A percentile compares a stretch with the other conserved stretches of the same genome.
Evolutionary conservation across 2,113 vertebrate species (phyloP).

Genomic region (Chiloscyllium plagiosum): DNA sequence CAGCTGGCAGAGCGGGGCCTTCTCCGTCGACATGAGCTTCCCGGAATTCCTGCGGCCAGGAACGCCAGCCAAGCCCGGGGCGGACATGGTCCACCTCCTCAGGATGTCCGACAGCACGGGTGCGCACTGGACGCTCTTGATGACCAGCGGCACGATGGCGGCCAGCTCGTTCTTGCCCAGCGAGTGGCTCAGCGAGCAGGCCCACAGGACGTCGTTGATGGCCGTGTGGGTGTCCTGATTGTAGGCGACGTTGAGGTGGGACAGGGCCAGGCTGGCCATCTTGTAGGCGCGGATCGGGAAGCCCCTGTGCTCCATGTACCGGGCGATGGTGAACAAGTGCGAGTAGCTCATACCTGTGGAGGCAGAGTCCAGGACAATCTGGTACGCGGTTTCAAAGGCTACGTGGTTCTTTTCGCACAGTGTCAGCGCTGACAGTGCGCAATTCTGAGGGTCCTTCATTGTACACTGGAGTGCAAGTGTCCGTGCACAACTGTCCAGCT

Average conservation of each 20-base stretch:
- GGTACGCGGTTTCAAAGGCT: conserved; percentile 57
- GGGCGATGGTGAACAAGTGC: conserved; percentile 55
- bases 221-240: conserved; percentile 60
- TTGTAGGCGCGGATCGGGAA: conserved; percentile 55
- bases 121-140: conserved; percentile 57
- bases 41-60: conserved; percentile 45
- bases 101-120: conserved; percentile 57
- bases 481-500: conserved; percentile 54
- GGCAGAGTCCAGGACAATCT: conserved; percentile 54
- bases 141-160: conserved; percentile 53
- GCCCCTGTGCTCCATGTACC: conserved; percentile 59
- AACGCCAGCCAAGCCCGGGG: conserved; percentile 47
- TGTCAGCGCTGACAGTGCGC: conserved; percentile 54
- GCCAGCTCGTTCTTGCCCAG: conserved; percentile 56
- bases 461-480: conserved; percentile 57
- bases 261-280: conserved; percentile 55
- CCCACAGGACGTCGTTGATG: conserved; percentile 58
- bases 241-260: conserved; percentile 56
- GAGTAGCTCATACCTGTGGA: conserved; percentile 52
- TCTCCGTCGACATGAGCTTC: conserved; percentile 49
- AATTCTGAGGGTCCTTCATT: conserved; percentile 59
- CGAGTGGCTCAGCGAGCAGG: conserved; percentile 58
- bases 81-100: conserved; percentile 52
- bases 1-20: conserved; percentile 54
- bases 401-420: conserved; percentile 59